Percentiles rank a stretch among this genome's conserved stretches.
Evolutionary conservation across 2,797 vertebrate species (phyloP).

Genomic region (Leptoclinus maculatus): DNA sequence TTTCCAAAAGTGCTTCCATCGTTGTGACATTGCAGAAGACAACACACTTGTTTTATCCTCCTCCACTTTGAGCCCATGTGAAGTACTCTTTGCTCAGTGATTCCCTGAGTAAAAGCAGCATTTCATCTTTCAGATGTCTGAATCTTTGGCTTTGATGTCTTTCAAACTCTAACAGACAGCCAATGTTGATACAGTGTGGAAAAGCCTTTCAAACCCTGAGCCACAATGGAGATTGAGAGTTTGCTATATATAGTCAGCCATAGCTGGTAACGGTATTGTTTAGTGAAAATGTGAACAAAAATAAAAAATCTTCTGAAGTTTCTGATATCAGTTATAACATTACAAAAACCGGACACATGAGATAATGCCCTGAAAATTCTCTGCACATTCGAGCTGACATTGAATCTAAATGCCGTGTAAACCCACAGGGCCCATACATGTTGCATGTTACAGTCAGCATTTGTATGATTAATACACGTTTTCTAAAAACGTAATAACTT

Average conservation of each 20-base stretch:
- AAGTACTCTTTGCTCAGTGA: neutral
- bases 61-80: neutral
- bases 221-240: neutral
- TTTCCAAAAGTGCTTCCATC: neutral
- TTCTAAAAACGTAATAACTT: neutral
- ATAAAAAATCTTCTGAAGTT: neutral
- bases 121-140: slow-evolving; percentile 22
- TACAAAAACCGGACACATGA: neutral
- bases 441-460: slow-evolving; percentile 11
- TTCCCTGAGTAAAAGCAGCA: slow-evolving; percentile 7
- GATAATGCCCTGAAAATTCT: neutral
- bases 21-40: neutral
- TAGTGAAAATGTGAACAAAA: neutral
- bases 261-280: neutral
- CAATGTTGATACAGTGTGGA: neutral
- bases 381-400: neutral
- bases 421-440: neutral
- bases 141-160: slow-evolving; percentile 32
- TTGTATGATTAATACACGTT: slow-evolving; percentile 12
- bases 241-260: neutral
- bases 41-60: slow-evolving; percentile 13
- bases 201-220: slow-evolving; percentile 11
- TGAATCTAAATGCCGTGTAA: slow-evolving; percentile 23
- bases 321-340: neutral
- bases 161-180: slow-evolving; percentile 3